Evolutionary conservation across 2,888 invertebrate genomes (phyloP), one percentile per base, ranked within the genome.

Genomic region (Metopia argyrocephala): DNA sequence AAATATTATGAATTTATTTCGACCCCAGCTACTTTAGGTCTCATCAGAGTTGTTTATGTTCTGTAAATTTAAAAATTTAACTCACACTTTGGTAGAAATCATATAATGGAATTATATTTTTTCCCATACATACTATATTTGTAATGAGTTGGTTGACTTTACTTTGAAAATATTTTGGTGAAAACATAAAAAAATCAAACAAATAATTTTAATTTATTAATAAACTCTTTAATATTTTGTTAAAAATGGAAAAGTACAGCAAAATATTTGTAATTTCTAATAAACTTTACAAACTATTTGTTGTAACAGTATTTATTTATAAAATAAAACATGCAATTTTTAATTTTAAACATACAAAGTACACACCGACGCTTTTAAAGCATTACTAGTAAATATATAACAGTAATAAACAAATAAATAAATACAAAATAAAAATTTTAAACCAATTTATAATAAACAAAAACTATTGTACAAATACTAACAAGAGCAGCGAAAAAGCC

Each of bases 221-320:
- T n/a, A n/a, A n/a, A n/a, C 38, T 38, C 38, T 9, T 38, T 12
- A 38, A 38, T 15, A 38, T 38, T 38, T 38, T 38, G 15, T 38
- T 38, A 38, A 38, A 38, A 15, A 38, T 7, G 28, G 18, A 31
- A 31, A 57, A 23, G 25, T 54, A 54, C 0, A 23, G 15, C 46
- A 31, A 15, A 48, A 61, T 12, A 27, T 27, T 21, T 50, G 9
- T 28, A 45, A 6, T 75, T 75, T 57, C 21, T 52, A 74, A 75
- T 66, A 45, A 66, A 75, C 66, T 66, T 59, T 27, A 21, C 38
- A n/a, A n/a, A n/a, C n/a, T n/a, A 50, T 64, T 48, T 38, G 50
- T 48, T 74, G 21, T 64, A 28, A 64, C n/a, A 28, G 20, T 5
- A 48, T 50, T 57, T 38, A 38, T 38, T 38, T 15, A 65, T 56